Percentiles rank a stretch among this genome's conserved stretches.
Evolutionary conservation across 2,797 vertebrate genomes (phyloP).

Genomic region (Poecile montanus): DNA sequence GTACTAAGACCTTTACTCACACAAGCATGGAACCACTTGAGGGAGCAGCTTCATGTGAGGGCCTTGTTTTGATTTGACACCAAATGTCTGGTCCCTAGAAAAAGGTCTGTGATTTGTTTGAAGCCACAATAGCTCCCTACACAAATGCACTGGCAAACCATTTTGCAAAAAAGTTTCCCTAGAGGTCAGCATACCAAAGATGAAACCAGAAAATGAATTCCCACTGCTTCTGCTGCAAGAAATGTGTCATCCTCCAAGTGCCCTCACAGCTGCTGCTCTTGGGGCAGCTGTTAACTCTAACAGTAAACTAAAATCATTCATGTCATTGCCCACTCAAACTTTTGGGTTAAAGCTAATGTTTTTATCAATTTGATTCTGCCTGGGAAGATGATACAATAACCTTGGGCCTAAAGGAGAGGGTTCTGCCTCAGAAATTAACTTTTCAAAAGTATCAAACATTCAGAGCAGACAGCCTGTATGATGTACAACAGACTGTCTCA

Average conservation of each 20-base stretch:
- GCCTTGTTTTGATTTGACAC: not conserved
- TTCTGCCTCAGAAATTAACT: not conserved
- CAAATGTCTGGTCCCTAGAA: not conserved
- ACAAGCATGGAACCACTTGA: not conserved
- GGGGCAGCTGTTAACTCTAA: not conserved
- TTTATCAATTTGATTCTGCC: not conserved
- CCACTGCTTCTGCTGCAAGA: not conserved
- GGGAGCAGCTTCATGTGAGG: not conserved
- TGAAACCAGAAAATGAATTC: not conserved
- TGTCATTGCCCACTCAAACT: accelerated
- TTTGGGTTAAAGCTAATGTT: not conserved
- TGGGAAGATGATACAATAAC: not conserved
- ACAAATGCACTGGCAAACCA: not conserved
- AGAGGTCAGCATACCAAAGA: constrained; percentile 29
- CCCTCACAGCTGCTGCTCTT: not conserved
- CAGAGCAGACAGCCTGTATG: not conserved
- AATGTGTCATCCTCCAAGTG: not conserved
- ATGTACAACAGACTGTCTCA: not conserved
- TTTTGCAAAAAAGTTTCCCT: not conserved
- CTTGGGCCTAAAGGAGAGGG: not conserved
- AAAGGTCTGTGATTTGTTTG: not conserved
- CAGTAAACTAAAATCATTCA: not conserved
- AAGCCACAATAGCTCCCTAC: not conserved
- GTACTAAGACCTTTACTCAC: not conserved
- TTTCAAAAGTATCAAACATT: not conserved